A percentile compares a stretch with the other conserved stretches of the same genome.
Evolutionary conservation across 2,797 vertebrate species (phyloP).

Genomic region (Cuculus canorus): DNA sequence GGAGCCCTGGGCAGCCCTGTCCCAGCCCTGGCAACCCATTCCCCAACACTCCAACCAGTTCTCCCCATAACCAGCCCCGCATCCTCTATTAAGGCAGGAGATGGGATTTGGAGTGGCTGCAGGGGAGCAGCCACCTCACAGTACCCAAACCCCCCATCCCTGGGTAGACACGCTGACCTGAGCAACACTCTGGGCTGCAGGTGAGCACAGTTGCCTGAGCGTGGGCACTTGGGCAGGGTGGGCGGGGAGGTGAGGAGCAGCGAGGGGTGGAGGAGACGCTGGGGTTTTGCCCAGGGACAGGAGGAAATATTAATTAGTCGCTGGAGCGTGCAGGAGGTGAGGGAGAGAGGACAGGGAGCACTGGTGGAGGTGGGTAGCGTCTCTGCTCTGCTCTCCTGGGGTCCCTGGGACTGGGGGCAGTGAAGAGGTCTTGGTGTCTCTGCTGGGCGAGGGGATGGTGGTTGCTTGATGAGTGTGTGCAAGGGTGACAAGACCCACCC

Average conservation of each 20-base stretch:
- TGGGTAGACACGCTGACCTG: not conserved
- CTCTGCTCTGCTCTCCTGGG: not conserved
- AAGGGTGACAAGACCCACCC: not conserved
- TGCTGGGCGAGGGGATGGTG: too few species aligned
- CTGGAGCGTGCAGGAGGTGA: not conserved
- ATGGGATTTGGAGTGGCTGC: not conserved
- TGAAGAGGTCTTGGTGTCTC: accelerated
- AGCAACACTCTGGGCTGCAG: accelerated
- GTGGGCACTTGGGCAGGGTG: not conserved
- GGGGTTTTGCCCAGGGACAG: not conserved
- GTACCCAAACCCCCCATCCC: not conserved
- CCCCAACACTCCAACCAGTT: accelerated
- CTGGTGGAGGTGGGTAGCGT: not conserved
- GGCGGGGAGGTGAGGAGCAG: not conserved
- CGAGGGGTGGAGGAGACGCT: not conserved
- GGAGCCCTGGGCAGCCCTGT: not conserved
- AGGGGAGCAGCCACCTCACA: accelerated
- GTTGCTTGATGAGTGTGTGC: not conserved
- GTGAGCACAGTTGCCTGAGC: accelerated
- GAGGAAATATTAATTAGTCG: not conserved
- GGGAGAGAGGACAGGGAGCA: not conserved
- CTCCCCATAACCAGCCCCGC: not conserved
- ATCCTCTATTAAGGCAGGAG: not conserved
- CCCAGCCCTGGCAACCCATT: not conserved
- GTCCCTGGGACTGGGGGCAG: not conserved